Base-by-base conservation (phyloP, 2,888 invertebrate species). In the Amblyjoppa proteus region DNA sequence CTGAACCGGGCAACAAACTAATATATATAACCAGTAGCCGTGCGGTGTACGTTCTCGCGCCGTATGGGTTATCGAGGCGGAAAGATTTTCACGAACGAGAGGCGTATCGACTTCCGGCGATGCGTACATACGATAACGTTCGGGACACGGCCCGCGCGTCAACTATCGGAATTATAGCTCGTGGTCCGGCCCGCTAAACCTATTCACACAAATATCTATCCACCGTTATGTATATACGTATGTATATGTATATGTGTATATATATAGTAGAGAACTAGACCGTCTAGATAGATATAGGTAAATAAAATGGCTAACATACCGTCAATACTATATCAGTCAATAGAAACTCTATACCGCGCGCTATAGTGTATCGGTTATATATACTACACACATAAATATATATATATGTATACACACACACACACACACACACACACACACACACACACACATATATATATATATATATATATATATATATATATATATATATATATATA, bases 71-170 rank as follows among this genome's bases (percentile, higher is more conserved):
- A 81, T 81, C 71, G 76, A 76, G 73, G 76, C 81, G 58, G 81
- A 81, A 80, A 77, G 84, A 84, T 84, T 84, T 76, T 58, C 66
- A 76, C 61, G 75, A 76, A 74, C 75, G 61, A 76, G 69, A 25
- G 58, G 75, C 73, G 56, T 76, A 81, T 84, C 70, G 81, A 81
- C 84, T 81, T 81, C 84, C 84, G 81, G 76, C 61, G 84, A 81
- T 76, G 77, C 73, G 58, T 61, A 45, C 58, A 28, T 28, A 56
- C 70, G 75, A 70, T 81, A 81, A 81, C 66, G 66, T 68, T 58
- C 58, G 49, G 45, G 20, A 38, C 49, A 61, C 58, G 69, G 7
- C 70, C 31, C 70, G 58, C 70, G 49, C 58, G 70, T 28, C 58
- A 79, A 78, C 77, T 45, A 61, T 79, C 61, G 68, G 68, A 78